Evolutionary conservation across 2,113 vertebrate genomes (phyloP), one percentile per base, ranked within the genome.

Genomic region (Diphyllodes magnificus): DNA sequence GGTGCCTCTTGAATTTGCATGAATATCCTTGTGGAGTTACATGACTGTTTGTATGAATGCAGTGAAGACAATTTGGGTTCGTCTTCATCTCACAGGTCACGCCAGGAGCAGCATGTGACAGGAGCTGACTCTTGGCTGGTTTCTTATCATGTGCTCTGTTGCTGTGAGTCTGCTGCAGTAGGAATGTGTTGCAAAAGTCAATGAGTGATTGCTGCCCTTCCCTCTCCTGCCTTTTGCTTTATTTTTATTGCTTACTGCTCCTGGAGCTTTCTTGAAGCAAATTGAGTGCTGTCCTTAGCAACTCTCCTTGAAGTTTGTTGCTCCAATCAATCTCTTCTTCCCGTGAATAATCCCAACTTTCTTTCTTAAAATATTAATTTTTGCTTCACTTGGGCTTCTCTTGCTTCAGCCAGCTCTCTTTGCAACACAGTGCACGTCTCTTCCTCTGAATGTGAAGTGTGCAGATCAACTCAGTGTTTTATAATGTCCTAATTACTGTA

Each of bases 401-500:
- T 87, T 76, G 25, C 65, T 88, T 72, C 68, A 77, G 20, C 44
- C 56, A 31, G 9, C 50, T 82, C 75, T 66, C 70, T 94, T 94
- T 71, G 64, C 76, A 86, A 81, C 7, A 0, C 79, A 78, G 76
- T 40, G 51, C 79, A 77, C 5, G 5, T 92, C 56, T 80, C 53
- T 65, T 82, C 75, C 39, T 96, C 68, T 68, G 51, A 51, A 71
- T 75, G n/a, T 78, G 64, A 77, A 95, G 71, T 5, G 51, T 72
- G 47, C 78, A 88, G 86, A 86, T 91, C 91, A 90, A 11, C 54
- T 94, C 72, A 59, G 11, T 83, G 84, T 86, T 97, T 95, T 86
- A 88, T 95, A 88, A 83, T 75, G 44, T 70, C 60, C 82, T 96
- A 93, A 93, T 92, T 92, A 83, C 79, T 83, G 11, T 91, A 72